Evolutionary conservation across 37 sponge, comb jelly and placozoan genomes (phyloP).

Genomic region (Amphimedon queenslandica): DNA sequence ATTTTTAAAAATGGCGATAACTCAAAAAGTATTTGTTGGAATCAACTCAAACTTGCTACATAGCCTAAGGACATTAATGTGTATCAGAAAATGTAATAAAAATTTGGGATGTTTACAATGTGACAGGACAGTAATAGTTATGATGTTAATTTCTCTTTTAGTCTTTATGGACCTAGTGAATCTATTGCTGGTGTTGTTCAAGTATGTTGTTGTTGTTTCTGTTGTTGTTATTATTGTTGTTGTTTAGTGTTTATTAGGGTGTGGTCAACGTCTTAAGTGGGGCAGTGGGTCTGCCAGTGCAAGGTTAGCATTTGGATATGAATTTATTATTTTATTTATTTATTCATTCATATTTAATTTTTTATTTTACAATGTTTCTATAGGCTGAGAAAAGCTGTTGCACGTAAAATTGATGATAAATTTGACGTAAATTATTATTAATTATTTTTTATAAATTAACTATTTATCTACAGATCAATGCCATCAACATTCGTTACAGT

Average conservation of each 20-base stretch:
- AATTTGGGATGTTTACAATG: too few relatives aligned
- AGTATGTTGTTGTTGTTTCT: too few relatives aligned
- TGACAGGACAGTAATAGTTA: too few relatives aligned
- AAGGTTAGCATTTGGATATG: conserved; percentile 13
- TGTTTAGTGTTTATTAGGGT: conserved; percentile 15
- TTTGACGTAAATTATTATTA: conserved; percentile 33
- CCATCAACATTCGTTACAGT: conserved; percentile 61
- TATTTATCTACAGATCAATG: conserved; percentile 30
- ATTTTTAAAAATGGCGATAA: too few relatives aligned
- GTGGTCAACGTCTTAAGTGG: conserved; percentile 43
- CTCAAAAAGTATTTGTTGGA: too few relatives aligned
- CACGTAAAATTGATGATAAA: conserved; percentile 25
- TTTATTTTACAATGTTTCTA: too few relatives aligned
- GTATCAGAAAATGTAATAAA: too few relatives aligned
- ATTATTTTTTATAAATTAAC: not conserved
- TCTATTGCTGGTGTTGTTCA: too few relatives aligned
- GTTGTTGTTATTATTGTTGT: not conserved
- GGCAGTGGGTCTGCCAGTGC: conserved; percentile 22
- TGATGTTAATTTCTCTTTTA: too few relatives aligned
- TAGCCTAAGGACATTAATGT: too few relatives aligned
- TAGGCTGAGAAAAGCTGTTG: conserved; percentile 60
- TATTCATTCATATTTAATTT: not conserved
- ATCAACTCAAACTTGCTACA: too few relatives aligned
- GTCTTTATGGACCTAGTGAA: too few relatives aligned
- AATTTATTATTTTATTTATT: not conserved